Base-by-base conservation (phyloP, 35 echinoderm and acorn worm species). In the Patiria miniata region DNA sequence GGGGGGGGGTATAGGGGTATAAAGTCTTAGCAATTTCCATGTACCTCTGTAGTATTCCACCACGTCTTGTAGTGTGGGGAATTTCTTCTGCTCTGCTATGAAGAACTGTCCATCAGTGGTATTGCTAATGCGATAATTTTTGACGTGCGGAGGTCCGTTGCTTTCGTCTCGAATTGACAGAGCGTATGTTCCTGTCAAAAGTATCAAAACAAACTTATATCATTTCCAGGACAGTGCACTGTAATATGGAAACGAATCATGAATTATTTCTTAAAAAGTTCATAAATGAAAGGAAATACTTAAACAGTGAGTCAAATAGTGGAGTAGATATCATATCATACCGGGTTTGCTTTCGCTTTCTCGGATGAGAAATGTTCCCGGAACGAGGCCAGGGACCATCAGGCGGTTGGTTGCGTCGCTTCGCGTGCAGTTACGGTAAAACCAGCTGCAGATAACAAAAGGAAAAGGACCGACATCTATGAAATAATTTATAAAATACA, bases 381-480 rank as follows among this genome's bases (percentile, higher is more conserved):
- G 78, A 0, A 47, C 29, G 18, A 97, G 51, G 22, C 89, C 85
- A 2, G 80, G 80, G 6, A 40, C 61, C 61, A 97, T 78, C 23
- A 97, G 84, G 23, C 92, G 57, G 34, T 97, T 97, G 36, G 90
- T 89, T n/a, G 95, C 95, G 82, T 97, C 95, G 52, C 91, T 97
- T 39, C 91, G 78, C 30, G 80, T 86, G 91, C 87, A 89, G 53
- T 91, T 89, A 1, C 91, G 91, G 88, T 94, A 97, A 55, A 93
- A 97, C 95, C 95, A 97, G 40, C 95, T 97, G 80, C 34, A 51
- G 47, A 83, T 17, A 68, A 76, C 37, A 68, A 89, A 19, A 69
- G 36, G 50, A 33, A 83, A 40, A 85, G 42, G 42, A 47, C 42
- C 4, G 42, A 47, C 4, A 47, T 47, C 4, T 47, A 4, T 47